Base-by-base conservation (phyloP, 2,113 vertebrate species). In the Psilopsiagon aymara region DNA sequence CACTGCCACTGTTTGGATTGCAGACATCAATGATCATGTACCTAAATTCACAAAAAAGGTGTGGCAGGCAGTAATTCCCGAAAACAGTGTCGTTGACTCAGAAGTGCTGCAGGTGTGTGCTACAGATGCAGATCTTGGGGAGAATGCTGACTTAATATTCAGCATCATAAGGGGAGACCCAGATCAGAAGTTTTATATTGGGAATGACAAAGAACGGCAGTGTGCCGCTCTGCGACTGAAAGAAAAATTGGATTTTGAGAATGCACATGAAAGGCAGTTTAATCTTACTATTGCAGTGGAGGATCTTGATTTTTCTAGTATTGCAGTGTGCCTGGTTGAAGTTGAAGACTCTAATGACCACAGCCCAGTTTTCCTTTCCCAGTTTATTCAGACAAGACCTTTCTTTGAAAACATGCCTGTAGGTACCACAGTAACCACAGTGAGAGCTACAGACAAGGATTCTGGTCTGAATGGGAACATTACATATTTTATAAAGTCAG, bases 341-440 rank as follows among this genome's bases (percentile, higher is more conserved):
- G 98, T 99, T 46, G 98, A 99, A 87, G 99, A 99, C 92, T 98
- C 97, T 24, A 99, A 99, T 24, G 99, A 99, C 92, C 98, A 99
- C 47, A 97, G 98, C 35, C 99, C 99, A 3, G 97, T 98, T 94
- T 99, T 99, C 80, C 98, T 97, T 85, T 98, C 98, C 19, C 98
- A 98, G 63, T 98, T 98, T 64, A 93, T 98, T 82, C 97, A 98
- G 6, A 83, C 98, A 9, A 97, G 93, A 20, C 98, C 98, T 3
- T 84, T 99, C 4, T 97, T 98, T 20, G 99, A 99, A 97, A 98
- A 99, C 17, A 62, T 97, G 29, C 91, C 97, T 9, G 92, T 98
- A 85, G 99, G 98, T 85, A 98, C 98, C 52, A 99, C 98, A 8
- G 94, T 99, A 67, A 95, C 98, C 7, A 98, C 91, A 33, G 95